These are phyloP conservation scores for Apostichopus leukothele DNA, from an alignment of 53 echinoderm and acorn worm species.

Conservation along the genomic window DNA sequence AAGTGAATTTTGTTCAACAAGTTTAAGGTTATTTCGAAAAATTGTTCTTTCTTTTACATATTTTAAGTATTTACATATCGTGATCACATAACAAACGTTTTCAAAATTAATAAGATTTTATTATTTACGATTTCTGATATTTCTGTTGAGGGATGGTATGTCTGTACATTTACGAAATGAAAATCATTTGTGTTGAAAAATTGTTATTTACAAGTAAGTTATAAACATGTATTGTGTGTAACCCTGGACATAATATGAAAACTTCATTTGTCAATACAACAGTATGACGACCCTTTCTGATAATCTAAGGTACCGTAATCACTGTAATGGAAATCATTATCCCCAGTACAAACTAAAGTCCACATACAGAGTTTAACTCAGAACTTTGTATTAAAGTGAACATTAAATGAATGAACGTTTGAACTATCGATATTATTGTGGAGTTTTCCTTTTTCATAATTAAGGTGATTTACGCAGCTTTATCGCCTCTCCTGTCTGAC, in stretches of 20 bases:
- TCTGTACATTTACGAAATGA: too few species aligned
- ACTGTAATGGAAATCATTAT: not conserved
- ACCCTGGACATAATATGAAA: too few species aligned
- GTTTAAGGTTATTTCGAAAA: too few species aligned
- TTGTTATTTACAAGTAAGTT: too few species aligned
- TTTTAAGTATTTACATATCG: not conserved
- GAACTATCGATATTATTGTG: not conserved
- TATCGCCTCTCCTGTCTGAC: not conserved
- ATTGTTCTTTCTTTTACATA: not conserved
- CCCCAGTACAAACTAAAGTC: not conserved
- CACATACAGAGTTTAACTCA: not conserved
- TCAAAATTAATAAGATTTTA: too few species aligned
- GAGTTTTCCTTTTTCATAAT: not conserved
- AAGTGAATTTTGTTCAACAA: not conserved
- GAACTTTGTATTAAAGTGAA: not conserved
- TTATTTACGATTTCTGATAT: too few species aligned
- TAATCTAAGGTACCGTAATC: not conserved
- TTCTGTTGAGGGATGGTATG: too few species aligned
- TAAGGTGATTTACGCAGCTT: constrained; percentile 15
- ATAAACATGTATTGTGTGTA: too few species aligned
- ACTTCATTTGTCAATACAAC: not conserved
- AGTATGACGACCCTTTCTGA: not conserved
- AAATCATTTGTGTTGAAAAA: too few species aligned
- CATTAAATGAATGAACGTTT: too few species aligned
- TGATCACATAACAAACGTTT: not conserved